Evolutionary conservation across 2,888 invertebrate species (phyloP).

Genomic region (Oscheius sp.): DNA sequence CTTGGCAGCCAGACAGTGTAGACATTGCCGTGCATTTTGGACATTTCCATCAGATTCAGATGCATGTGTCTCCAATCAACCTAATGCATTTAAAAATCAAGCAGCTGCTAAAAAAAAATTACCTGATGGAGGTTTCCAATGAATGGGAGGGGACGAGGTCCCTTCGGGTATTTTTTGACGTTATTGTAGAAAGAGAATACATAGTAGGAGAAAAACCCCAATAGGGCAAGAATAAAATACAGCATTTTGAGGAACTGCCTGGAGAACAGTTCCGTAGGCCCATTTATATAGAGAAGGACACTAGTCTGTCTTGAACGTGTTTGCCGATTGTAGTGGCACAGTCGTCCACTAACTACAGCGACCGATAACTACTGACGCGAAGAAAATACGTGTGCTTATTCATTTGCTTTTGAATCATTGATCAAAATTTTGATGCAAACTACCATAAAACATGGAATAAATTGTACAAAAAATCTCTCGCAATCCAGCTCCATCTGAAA

Average conservation of each 20-base stretch:
- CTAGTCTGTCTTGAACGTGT: background rate
- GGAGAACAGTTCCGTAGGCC: too few species aligned
- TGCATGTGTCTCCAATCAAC: slow-evolving; percentile 40
- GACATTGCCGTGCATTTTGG: slow-evolving; percentile 58
- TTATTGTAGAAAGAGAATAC: slow-evolving; percentile 44
- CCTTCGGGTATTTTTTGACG: slow-evolving; percentile 49
- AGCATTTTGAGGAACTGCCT: background rate
- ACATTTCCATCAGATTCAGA: slow-evolving; percentile 37
- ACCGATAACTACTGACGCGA: too few species aligned
- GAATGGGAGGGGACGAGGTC: slow-evolving; percentile 48
- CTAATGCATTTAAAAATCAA: slow-evolving; percentile 18
- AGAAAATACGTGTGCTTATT: too few species aligned
- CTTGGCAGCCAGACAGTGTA: slow-evolving; percentile 57
- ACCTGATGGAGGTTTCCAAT: slow-evolving; percentile 42
- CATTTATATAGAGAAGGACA: too few species aligned
- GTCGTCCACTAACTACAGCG: too few species aligned
- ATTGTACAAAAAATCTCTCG: too few species aligned
- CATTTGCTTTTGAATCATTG: too few species aligned
- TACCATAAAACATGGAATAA: too few species aligned
- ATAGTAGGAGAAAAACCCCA: slow-evolving; percentile 29
- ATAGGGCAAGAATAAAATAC: background rate
- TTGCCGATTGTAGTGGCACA: too few species aligned
- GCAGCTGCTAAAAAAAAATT: background rate
- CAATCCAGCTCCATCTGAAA: too few species aligned
- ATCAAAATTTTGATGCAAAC: too few species aligned